Percentiles rank a stretch among this genome's conserved stretches.
Evolutionary conservation across 1,140 invertebrate species (phyloP).

Genomic region (Xylocopa sonorina): DNA sequence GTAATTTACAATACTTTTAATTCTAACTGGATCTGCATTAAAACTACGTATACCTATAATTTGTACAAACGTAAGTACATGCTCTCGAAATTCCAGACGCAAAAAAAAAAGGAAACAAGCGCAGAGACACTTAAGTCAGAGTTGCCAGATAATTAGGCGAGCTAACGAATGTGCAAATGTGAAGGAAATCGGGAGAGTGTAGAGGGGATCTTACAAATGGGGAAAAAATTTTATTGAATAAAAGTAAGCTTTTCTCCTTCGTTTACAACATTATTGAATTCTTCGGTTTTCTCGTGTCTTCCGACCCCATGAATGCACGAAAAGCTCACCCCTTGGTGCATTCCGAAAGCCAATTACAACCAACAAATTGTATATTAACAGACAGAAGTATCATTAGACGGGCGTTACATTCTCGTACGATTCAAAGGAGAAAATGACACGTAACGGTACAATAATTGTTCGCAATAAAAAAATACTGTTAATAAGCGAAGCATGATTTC

Average conservation of each 20-base stretch:
- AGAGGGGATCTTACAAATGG: neutral
- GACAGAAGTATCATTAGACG: neutral
- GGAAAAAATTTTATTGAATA: constrained; percentile 21
- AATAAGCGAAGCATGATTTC: constrained; percentile 14
- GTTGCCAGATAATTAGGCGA: constrained; percentile 28
- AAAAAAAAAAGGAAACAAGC: constrained; percentile 43
- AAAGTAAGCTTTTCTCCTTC: constrained; percentile 7
- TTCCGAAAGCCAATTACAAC: constrained; percentile 11
- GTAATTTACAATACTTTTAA: constrained; percentile 22
- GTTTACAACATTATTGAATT: constrained; percentile 15
- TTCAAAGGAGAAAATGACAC: neutral
- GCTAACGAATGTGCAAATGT: constrained; percentile 40
- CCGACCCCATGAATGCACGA: constrained; percentile 25
- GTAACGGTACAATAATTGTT: neutral
- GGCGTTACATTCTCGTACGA: neutral
- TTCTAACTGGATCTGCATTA: constrained; percentile 14
- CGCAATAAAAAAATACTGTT: constrained; percentile 24
- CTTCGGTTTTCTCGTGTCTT: constrained; percentile 20
- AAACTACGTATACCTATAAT: constrained; percentile 13
- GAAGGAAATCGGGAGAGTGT: neutral
- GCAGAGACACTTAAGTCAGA: constrained; percentile 13
- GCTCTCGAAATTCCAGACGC: constrained; percentile 40
- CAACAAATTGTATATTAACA: constrained; percentile 2
- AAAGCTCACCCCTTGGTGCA: constrained; percentile 18
- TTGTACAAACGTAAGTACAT: constrained; percentile 52